Percentiles rank a stretch among this genome's conserved stretches.
phyloP scores from a whole-genome alignment of 2,113 vertebrate species.

The Leucoraja erinaceus region DNA sequence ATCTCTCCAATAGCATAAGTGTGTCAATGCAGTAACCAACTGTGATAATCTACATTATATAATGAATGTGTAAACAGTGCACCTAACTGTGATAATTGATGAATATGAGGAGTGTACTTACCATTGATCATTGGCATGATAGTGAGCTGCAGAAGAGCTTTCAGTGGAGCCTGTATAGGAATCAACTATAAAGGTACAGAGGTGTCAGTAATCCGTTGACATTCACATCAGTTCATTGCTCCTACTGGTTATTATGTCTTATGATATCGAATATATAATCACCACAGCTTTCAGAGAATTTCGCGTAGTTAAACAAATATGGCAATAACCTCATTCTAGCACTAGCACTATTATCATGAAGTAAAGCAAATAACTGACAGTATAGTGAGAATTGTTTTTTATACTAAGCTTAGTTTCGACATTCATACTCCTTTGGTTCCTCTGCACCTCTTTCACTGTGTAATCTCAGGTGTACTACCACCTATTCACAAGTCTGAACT shows the following conservation, averaged over 20 bases:
- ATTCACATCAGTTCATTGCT: not conserved
- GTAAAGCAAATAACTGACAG: not conserved
- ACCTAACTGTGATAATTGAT: not conserved
- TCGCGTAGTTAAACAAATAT: not conserved
- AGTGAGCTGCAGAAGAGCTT: slow-evolving; percentile 79
- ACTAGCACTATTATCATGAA: not conserved
- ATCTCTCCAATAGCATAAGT: not conserved
- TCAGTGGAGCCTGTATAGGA: slow-evolving; percentile 80
- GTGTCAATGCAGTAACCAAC: not conserved
- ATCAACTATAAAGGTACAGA: slow-evolving; percentile 64
- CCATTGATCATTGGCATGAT: slow-evolving; percentile 87
- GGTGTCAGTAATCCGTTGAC: not conserved
- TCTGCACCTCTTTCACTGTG: too few relatives aligned
- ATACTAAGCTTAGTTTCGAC: too few relatives aligned
- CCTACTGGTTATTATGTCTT: too few relatives aligned
- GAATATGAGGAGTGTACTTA: slow-evolving; percentile 46
- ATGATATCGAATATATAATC: not conserved
- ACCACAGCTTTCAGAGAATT: not conserved
- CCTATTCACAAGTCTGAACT: too few relatives aligned
- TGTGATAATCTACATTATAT: not conserved
- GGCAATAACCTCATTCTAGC: not conserved
- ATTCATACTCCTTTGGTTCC: too few relatives aligned
- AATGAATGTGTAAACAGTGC: not conserved
- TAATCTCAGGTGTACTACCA: too few relatives aligned
- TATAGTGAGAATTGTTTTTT: too few relatives aligned